Base-by-base conservation (phyloP, 2,113 vertebrate genomes). In the Murina feae region DNA sequence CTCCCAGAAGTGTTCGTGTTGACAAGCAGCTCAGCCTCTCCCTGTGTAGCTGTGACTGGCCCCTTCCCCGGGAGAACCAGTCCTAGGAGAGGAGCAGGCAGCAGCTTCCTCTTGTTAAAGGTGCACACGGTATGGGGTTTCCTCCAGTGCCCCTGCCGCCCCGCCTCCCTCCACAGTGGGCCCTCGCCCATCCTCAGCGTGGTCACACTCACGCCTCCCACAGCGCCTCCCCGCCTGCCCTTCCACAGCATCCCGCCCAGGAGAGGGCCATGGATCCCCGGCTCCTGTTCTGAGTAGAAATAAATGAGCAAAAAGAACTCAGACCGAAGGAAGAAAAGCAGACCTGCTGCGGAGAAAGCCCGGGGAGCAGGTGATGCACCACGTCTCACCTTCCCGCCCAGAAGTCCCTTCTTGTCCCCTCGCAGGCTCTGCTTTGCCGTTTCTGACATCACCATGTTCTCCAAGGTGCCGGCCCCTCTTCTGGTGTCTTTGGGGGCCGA, bases 1-100 rank as follows among this genome's bases (percentile, higher is more conserved):
- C 21, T 96, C 90, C n/a, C 58, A 1, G 10, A 86, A 86, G 92
- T 20, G 78, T 75, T 92, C 53, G 55, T 95, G 78, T 86, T 87
- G 86, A 89, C 95, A 94, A 58, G 79, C 80, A 44, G 82, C 63
- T 89, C 74, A 28, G 16, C 47, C 35, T 47, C 32, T 90, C 25
- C 63, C 79, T 23, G 9, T 63, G 42, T 74, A 30, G n/a, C 1
- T n/a, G 89, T 86, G 87, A 66, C 55, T 1, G 32, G 71, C 39
- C 63, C 90, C 81, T 69, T 81, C 30, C 88, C 30, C 9, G 82
- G 85, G 78, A 81, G 65, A 47, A 6, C 14, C 65, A 49, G 16
- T 35, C 79, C 60, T 37, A 42, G 60, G 60, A 90, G 66, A 93
- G 65, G 71, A 58, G 35, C 55, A 23, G 44, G 21, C 71, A 63